Percentiles rank a stretch among this genome's conserved stretches.
phyloP scores from a whole-genome alignment of 2,113 vertebrate genomes.

The Prunella himalayana region DNA sequence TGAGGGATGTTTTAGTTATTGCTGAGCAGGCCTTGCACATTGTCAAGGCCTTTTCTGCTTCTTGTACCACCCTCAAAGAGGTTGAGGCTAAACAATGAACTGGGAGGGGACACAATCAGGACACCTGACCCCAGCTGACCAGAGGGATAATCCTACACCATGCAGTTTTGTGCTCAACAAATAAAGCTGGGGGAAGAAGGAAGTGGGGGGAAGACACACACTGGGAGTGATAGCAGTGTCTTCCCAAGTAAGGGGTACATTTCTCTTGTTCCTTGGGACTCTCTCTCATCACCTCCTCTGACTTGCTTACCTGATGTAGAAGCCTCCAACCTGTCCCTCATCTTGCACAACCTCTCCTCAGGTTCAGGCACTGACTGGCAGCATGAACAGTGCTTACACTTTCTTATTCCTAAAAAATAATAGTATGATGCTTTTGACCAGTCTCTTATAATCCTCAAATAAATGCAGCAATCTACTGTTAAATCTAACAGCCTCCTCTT shows the following conservation, averaged over 20 bases:
- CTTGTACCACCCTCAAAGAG: neutral
- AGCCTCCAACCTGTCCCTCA: neutral
- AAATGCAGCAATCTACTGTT: neutral
- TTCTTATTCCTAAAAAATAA: neutral
- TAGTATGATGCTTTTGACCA: neutral
- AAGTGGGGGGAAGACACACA: neutral
- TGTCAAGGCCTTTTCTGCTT: neutral
- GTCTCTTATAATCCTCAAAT: neutral
- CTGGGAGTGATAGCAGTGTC: neutral
- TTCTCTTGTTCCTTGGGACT: neutral
- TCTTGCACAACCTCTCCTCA: neutral
- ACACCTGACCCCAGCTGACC: neutral
- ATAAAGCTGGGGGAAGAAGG: neutral
- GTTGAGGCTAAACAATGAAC: neutral
- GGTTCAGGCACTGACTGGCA: neutral
- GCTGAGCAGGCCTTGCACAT: neutral
- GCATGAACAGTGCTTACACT: neutral
- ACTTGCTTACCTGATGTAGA: neutral
- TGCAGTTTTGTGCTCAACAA: neutral
- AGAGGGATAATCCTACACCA: neutral
- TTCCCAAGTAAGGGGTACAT: accelerated
- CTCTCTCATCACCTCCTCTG: neutral
- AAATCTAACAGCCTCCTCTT: neutral
- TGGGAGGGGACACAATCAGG: neutral
- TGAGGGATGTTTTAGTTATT: neutral